phyloP scores from a whole-genome alignment of 2,888 invertebrate species.

The Sphinx pinastri region DNA sequence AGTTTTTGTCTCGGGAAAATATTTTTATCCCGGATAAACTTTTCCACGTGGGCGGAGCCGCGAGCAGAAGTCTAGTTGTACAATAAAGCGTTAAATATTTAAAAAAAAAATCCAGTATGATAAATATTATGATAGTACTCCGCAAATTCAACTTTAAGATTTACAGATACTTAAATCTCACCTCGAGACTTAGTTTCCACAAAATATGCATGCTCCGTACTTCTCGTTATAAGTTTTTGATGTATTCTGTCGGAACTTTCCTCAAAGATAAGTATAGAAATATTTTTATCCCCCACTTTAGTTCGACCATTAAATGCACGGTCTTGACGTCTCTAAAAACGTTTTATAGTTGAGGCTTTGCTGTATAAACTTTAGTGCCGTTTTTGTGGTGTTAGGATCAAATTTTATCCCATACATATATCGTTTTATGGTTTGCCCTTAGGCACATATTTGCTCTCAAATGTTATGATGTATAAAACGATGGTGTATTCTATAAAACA shows the following conservation, averaged over 20 bases:
- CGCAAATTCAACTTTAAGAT: background rate
- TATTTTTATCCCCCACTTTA: constrained; percentile 23
- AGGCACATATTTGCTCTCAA: constrained; percentile 14
- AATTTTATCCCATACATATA: constrained; percentile 26
- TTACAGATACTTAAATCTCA: background rate
- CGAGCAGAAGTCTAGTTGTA: no score
- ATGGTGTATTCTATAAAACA: background rate
- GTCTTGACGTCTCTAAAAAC: constrained; percentile 21
- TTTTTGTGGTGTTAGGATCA: constrained; percentile 25
- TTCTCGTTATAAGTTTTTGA: constrained; percentile 21
- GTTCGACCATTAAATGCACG: constrained; percentile 21
- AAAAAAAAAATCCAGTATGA: no score
- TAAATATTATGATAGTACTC: no score
- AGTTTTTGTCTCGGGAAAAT: no score
- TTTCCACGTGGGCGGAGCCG: no score
- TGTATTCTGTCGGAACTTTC: constrained; percentile 7
- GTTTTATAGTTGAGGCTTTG: constrained; percentile 23
- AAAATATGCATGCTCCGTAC: constrained; percentile 12
- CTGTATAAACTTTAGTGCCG: constrained; percentile 25
- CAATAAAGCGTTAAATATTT: no score
- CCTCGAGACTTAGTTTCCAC: background rate
- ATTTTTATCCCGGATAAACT: no score
- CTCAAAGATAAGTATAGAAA: constrained; percentile 21
- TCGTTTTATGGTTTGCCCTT: constrained; percentile 24
- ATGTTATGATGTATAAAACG: constrained; percentile 11